Base-by-base conservation (phyloP, 2,888 invertebrate genomes). In the Chalcis sispes region DNA sequence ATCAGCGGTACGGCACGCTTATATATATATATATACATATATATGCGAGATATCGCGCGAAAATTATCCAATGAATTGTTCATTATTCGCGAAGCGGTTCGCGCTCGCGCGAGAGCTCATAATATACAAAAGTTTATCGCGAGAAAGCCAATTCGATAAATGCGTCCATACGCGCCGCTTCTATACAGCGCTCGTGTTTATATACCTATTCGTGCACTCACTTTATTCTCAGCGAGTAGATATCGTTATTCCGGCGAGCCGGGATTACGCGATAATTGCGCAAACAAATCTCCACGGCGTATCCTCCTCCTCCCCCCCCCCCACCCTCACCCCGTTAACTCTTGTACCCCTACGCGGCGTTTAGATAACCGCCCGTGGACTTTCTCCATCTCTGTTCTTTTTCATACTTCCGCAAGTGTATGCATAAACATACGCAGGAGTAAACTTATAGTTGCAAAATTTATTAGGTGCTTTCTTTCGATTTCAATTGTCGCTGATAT, bases 141-240 rank as follows among this genome's bases (percentile, higher is more conserved):
- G 59, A 59, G 59, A 73, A 66, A 73, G 73, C 73, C 73, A 73
- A 67, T 67, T 61, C 73, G 73, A 73, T 73, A 73, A 73, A 40
- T 61, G 66, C 52, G 8, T 32, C 46, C 58, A 20, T 25, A 25
- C 23, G 25, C 59, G 15, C 10, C 50, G 3, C 50, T 20, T 50
- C 8, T 46, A 46, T n/a, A 46, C 13, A n/a, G 36, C 13, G 13
- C 3, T 8, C n/a, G 46, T 46, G 46, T n/a, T 3, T 46, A 46
- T 46, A 46, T 46, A 46, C n/a, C 4, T 46, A 46, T 7, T 25
- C 52, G 18, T 7, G 32, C 0, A 25, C 18, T 23, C 36, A 71
- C 54, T 58, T 71, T 75, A 75, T 71, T 71, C 66, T 52, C 61
- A n/a, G 3, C 32, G 3, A 40, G 56, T 18, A 25, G 58, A 67